Conservation (phyloP, 1,140 invertebrate genomes). For the Uloborus diversus region DNA sequence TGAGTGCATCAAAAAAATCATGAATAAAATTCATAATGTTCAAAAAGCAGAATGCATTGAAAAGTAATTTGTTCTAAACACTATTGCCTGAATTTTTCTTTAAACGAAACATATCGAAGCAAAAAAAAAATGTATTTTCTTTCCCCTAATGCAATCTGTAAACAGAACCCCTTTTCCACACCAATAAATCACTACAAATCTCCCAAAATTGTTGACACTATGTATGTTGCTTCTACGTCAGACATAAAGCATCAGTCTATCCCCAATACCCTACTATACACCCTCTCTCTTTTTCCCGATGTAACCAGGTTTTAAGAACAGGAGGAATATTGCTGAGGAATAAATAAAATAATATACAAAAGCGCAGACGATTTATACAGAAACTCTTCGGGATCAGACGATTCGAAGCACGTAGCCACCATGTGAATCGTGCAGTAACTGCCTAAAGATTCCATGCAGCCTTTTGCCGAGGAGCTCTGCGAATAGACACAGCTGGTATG, state of each 20-base stretch:
- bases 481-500: constrained; percentile 54
- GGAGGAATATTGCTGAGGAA: constrained; percentile 24
- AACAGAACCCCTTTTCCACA: background rate
- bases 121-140: too few relatives aligned
- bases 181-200: constrained; percentile 50
- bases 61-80: too few relatives aligned
- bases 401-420: constrained; percentile 37
- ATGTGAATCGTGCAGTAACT: constrained; percentile 43
- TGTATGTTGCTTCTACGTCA: constrained; percentile 13
- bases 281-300: background rate
- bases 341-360: constrained; percentile 55
- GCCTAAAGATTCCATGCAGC: constrained; percentile 27
- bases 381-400: constrained; percentile 37
- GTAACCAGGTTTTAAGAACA: constrained; percentile 34
- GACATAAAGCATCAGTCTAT: constrained; percentile 16
- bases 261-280: background rate
- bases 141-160: too few relatives aligned
- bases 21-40: too few relatives aligned
- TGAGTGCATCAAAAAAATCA: too few relatives aligned
- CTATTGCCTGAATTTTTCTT: too few relatives aligned
- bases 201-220: constrained; percentile 39
- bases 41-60: too few relatives aligned
- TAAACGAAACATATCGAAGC: too few relatives aligned
- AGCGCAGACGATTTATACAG: constrained; percentile 51
- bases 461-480: constrained; percentile 23